Evolutionary conservation across 2,797 vertebrate genomes (phyloP), one percentile per base, ranked within the genome.

Genomic region (Poecilia velifera): DNA sequence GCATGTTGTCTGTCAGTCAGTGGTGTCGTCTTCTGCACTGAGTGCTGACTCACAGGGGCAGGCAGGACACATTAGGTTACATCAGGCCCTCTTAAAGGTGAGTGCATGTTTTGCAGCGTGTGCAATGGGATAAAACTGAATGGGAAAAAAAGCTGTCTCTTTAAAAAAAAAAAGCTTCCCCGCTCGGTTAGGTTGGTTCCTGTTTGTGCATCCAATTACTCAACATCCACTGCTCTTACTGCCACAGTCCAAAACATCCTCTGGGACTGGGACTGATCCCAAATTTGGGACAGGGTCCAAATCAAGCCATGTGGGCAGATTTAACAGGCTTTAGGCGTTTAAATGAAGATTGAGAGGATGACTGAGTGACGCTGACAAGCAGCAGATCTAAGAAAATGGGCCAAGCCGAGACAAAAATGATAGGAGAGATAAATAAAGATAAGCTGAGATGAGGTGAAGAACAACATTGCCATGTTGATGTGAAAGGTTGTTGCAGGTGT

Each of bases 31-130:
- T 88, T 87, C 86, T 46, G 78, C 57, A 77, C 75, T 78, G 76
- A 86, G 82, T 90, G 94, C 94, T 93, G 92, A 94, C 84, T 94
- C 93, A 94, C 86, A 51, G 88, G 39, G 80, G 82, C 86, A 86
- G 76, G 87, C 71, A 91, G 89, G 86, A 92, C 88, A 91, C 81
- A 62, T 41, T 64, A 45, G 51, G 53, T 59, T 62, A 62, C 71
- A 72, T 62, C 28, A 8, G 59, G 71, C 71, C 74, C 55, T 84
- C 74, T 89, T 84, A 85, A 87, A 91, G 87, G 87, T 77, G 82
- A 90, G 84, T 80, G 78, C 79, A 78, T 80, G 66, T 90, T 92
- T 89, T 89, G 78, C 74, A 79, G 51, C 72, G 46, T 76, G 76
- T 70, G 82, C 84, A 88, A 78, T 72, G 34, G 79, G 36, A 76